These are phyloP conservation scores for Drosophila acutilabella DNA, from an alignment of 2,888 invertebrate genomes.

Conservation along the genomic window DNA sequence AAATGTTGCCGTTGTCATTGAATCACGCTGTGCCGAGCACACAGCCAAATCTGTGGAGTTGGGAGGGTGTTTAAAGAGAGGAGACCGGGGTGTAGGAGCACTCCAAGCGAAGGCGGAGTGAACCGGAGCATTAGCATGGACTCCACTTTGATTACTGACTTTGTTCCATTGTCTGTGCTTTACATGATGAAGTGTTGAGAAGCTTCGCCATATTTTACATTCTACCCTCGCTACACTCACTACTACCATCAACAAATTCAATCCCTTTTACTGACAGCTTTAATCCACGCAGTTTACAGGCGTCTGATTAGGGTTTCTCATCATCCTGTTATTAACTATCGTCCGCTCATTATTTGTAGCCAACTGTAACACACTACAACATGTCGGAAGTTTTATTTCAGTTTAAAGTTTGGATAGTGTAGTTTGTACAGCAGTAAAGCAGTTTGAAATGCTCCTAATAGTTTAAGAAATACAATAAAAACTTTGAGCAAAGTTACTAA, in stretches of 20 bases:
- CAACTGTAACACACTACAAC: constrained; percentile 22
- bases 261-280: constrained; percentile 41
- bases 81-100: background rate
- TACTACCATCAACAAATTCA: constrained; percentile 1
- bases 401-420: background rate
- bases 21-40: constrained; percentile 65
- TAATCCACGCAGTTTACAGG: constrained; percentile 48
- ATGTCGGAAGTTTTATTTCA: background rate
- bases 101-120: constrained; percentile 13
- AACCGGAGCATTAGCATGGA: constrained; percentile 52
- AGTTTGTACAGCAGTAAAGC: background rate
- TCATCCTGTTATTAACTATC: constrained; percentile 63
- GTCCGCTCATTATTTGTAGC: constrained; percentile 34
- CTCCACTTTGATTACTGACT: constrained; percentile 64
- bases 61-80: too few species aligned
- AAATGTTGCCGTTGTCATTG: constrained; percentile 81
- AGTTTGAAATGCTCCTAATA: background rate
- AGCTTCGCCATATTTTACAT: constrained; percentile 58
- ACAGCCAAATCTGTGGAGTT: background rate
- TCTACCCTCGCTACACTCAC: constrained; percentile 11
- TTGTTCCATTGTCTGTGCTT: constrained; percentile 65
- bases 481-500: too few species aligned
- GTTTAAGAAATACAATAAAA: too few species aligned
- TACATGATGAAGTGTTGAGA: constrained; percentile 55
- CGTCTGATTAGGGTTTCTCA: constrained; percentile 67